Evolutionary conservation across 64 coral and sea anemone species (phyloP), one percentile per base, ranked within the genome.

Genomic region (Dendrophyllia cribrosa): DNA sequence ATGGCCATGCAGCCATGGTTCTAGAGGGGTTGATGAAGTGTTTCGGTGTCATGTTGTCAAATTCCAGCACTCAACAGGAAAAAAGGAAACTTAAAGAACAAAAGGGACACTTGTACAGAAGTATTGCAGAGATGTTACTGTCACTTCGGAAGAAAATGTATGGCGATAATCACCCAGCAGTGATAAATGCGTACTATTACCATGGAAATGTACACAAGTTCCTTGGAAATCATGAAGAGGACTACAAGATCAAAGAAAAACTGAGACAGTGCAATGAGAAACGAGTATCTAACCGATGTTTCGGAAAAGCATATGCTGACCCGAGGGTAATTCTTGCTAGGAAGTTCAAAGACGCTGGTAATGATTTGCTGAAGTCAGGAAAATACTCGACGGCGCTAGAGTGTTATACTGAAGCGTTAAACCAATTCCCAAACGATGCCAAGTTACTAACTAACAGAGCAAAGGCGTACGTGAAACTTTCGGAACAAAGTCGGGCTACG

Each of bases 381-480:
- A 26, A 79, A 7, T 79, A 59, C 59, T 24, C 0, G 3, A 55
- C 2, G 2, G 76, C 76, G 25, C 51, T 79, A 13, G 11, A 60
- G 0, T 6, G 11, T 2, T 79, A 79, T 9, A 34, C 7, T 5
- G 3, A 79, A 12, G 22, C 22, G 3, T 59, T 79, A n/a, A 6
- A 11, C 3, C 11, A 15, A 49, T 79, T 17, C 0, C 76, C 52
- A 79, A 79, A 79, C 4, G 76, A 79, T 43, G 76, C 51, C 22
- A 59, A 79, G 49, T 34, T 79, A 23, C 5, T 79, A 10, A 79
- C 52, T 14, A 79, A 79, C 51, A 79, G 53, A 59, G 52, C 53
- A 13, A 20, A 9, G 3, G 34, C 52, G 1, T 59, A 12, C 14
- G 3, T 59, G 0, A 79, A 59, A 26, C 21, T 79, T 14, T 79